Evolutionary conservation across 64 coral and sea anemone species (phyloP).

Genomic region (Montipora cactus): DNA sequence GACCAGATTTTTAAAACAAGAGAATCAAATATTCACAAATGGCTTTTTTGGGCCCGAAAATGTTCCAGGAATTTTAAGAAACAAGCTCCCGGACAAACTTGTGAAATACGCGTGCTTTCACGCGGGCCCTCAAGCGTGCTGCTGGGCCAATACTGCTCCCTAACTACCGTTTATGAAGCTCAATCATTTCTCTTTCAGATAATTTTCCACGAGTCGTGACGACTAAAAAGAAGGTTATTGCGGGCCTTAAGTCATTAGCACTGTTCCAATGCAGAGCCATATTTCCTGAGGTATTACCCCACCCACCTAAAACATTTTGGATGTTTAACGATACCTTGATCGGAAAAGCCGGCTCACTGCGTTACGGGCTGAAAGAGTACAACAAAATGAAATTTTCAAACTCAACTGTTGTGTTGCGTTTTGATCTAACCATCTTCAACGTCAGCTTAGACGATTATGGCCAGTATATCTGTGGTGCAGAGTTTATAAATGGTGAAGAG

Average conservation of each 20-base stretch:
- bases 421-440: background rate
- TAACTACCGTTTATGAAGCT: background rate
- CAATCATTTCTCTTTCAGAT: background rate
- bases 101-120: too few relatives aligned
- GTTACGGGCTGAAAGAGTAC: background rate
- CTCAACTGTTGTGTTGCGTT: background rate
- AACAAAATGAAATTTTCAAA: background rate
- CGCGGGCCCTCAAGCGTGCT: too few relatives aligned
- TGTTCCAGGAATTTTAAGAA: too few relatives aligned
- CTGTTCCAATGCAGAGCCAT: background rate
- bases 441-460: slow-evolving; percentile 10
- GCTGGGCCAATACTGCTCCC: too few relatives aligned
- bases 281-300: background rate
- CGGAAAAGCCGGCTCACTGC: background rate
- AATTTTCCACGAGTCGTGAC: background rate
- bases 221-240: background rate
- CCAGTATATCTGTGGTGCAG: slow-evolving; percentile 4
- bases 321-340: background rate
- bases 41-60: too few relatives aligned
- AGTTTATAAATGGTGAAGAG: background rate
- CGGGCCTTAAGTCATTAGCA: background rate
- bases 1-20: too few relatives aligned
- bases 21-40: too few relatives aligned
- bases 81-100: too few relatives aligned
- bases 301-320: background rate